A percentile compares a stretch with the other conserved stretches of the same genome.
Evolutionary conservation across 2,888 invertebrate species (phyloP).

Genomic region (Epinotia brunnichana): DNA sequence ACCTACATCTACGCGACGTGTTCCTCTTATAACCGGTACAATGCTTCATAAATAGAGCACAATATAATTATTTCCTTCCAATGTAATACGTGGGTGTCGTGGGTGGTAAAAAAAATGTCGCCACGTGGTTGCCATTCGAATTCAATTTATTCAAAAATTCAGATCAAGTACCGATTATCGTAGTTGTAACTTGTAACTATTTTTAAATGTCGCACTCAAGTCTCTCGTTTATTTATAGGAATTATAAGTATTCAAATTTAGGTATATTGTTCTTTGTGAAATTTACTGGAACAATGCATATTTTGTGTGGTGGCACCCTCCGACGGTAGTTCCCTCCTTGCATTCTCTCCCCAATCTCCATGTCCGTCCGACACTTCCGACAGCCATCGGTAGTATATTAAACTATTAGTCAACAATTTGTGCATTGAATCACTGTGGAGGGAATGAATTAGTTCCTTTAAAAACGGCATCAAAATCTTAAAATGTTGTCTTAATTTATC

Average conservation of each 20-base stretch:
- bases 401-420: slow-evolving; percentile 76
- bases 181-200: slow-evolving; percentile 7
- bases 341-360: slow-evolving; percentile 44
- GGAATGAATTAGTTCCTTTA: slow-evolving; percentile 16
- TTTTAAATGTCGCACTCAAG: slow-evolving; percentile 17
- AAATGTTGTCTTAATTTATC: neutral
- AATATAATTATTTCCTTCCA: slow-evolving; percentile 52
- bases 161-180: neutral
- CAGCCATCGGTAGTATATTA: slow-evolving; percentile 72
- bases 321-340: slow-evolving; percentile 54
- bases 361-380: slow-evolving; percentile 58
- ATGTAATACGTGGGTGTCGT: slow-evolving; percentile 41
- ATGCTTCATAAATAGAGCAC: slow-evolving; percentile 63
- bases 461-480: neutral
- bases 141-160: slow-evolving; percentile 22
- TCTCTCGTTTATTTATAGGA: too few species aligned
- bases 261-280: slow-evolving; percentile 41
- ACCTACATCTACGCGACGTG: slow-evolving; percentile 56
- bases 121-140: slow-evolving; percentile 32
- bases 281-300: slow-evolving; percentile 40
- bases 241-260: slow-evolving; percentile 10
- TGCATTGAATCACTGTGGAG: slow-evolving; percentile 54
- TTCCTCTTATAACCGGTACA: slow-evolving; percentile 54
- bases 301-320: slow-evolving; percentile 43
- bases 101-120: slow-evolving; percentile 41